Base-by-base conservation (phyloP, 2,113 vertebrate species). In the Rafetus swinhoei region DNA sequence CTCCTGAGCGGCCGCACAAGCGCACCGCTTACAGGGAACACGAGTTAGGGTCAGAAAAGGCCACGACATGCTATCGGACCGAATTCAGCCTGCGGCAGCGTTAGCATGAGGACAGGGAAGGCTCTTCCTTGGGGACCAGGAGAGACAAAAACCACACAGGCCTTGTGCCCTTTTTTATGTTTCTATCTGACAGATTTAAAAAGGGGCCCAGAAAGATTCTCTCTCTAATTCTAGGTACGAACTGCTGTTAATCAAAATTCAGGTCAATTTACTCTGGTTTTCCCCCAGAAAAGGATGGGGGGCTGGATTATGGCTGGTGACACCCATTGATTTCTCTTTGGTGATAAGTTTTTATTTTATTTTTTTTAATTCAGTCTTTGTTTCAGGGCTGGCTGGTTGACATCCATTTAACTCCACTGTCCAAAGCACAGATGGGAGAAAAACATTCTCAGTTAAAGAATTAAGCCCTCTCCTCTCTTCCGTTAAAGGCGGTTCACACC, bases 31-130 rank as follows among this genome's bases (percentile, higher is more conserved):
- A 45, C 39, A 45, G 39, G 39, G 39, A 45, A 45, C 39, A 0
- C 2, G 27, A 0, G 0, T 45, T 5, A 45, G 53, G 1, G 16
- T 19, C 1, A 32, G 29, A 21, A 10, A 32, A 84, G 50, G 82
- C 7, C 4, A n/a, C 11, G 15, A 25, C 59, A 65, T 5, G 27
- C 6, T 6, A 27, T 12, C 14, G 6, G 59, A 29, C 15, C 52
- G 19, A 84, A 50, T 21, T 62, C 45, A 72, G 62, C 62, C 62
- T 18, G 32, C 2, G 7, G 62, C 29, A 7, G 15, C 3, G 62
- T 69, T 69, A 19, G 16, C 25, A 62, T 12, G 2, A 69, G 15
- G 8, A 35, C 65, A 10, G 32, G n/a, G 18, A 19, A 72, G n/a
- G n/a, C 16, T 35, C 65, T 72, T 35, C 65, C 65, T 72, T n/a